Evolutionary conservation across 2,888 invertebrate species (phyloP), one percentile per base, ranked within the genome.

Genomic region (Drosophila mimica): DNA sequence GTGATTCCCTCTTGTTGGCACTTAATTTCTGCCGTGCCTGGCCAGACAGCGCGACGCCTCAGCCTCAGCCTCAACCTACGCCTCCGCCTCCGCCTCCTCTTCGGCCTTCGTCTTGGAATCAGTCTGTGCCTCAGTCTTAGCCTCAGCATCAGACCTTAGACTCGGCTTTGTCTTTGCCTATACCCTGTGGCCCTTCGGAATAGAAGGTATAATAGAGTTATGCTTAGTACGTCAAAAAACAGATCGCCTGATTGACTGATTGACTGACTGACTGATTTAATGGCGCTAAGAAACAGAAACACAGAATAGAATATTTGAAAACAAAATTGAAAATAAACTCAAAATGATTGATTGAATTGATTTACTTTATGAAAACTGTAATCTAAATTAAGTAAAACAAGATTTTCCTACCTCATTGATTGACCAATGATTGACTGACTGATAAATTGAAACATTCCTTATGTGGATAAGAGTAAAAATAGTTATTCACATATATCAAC

Each of bases 1-100:
- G 79, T 91, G 88, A 79, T 90, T 87, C 76, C 68, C 80, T 89
- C 86, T 76, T 88, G 84, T 91, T 92, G 91, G 80, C 88, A 91
- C 91, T 92, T 86, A 90, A 87, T 87, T 87, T 89, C 89, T 87
- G 89, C 83, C 85, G 80, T 89, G 75, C 76, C 80, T 63, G 60
- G 60, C 79, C 77, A 78, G 74, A 78, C 79, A 70, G 59, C 52
- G 62, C 61, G 68, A 68, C 68, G 77, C 62, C 71, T 70, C 34
- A 36, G 54, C 52, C 48, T 28, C 60, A 46, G 25, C 4, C 58
- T 17, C 25, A 15, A 51, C 30, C 43, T 4, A 65, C n/a, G 36
- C 64, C 53, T 46, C 7, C 7, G 43, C 33, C 49, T 4, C 68
- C 66, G 71, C 61, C 65, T 68, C 38, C 30, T 53, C 56, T 40